Conservation (phyloP, 2,888 invertebrate genomes). For the Anarsia innoxiella region DNA sequence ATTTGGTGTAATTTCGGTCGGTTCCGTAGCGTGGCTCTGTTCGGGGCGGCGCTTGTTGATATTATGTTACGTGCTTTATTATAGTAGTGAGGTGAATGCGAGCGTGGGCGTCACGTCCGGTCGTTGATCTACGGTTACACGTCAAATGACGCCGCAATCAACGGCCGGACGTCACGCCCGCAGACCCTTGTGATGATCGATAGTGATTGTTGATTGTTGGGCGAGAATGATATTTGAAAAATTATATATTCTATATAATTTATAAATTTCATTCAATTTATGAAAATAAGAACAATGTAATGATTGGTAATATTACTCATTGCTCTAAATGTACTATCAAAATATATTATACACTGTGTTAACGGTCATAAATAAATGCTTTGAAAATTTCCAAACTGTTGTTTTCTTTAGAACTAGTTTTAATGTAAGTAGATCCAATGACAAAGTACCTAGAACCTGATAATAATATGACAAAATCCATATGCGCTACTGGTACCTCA, state of each 20-base stretch:
- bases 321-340: conserved; percentile 77
- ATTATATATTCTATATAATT: conserved; percentile 72
- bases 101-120: conserved; percentile 12
- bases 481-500: too few relatives aligned
- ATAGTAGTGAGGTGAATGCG: conserved; percentile 20
- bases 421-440: too few relatives aligned
- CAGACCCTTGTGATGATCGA: conserved; percentile 50
- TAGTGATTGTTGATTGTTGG: conserved; percentile 71
- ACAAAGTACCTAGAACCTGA: too few relatives aligned
- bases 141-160: neutral
- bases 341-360: conserved; percentile 77
- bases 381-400: conserved; percentile 69
- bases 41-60: too few relatives aligned
- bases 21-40: too few relatives aligned
- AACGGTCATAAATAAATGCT: conserved; percentile 76
- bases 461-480: too few relatives aligned
- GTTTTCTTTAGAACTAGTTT: too few relatives aligned
- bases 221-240: conserved; percentile 65
- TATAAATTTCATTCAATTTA: conserved; percentile 71
- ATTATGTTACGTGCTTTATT: conserved; percentile 30
- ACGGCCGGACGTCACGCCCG: conserved; percentile 7
- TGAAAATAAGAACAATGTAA: conserved; percentile 73
- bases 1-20: conserved; percentile 41
- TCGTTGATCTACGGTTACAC: neutral
- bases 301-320: conserved; percentile 76